Base-by-base conservation (phyloP, 2,888 invertebrate species). In the Incurvaria masculella region DNA sequence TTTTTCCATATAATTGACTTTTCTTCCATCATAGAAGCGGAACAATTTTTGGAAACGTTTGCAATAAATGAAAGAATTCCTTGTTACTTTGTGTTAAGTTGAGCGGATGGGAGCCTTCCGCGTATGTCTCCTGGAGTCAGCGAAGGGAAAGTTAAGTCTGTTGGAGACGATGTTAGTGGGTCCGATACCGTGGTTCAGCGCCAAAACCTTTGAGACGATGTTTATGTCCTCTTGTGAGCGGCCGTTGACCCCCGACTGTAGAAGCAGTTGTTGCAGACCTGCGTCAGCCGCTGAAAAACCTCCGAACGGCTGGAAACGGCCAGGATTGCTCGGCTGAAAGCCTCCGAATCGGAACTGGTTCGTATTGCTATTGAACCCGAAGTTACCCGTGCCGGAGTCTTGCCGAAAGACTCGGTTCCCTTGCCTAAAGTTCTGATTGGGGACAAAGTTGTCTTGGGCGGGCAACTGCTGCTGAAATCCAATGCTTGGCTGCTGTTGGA, bases 191-290 rank as follows among this genome's bases (percentile, higher is more conserved):
- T 90, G 90, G 66, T 91, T 90, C 48, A 91, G 69, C 8, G 91
- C 88, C 58, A 91, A 69, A 51, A 91, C 88, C 72, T 91, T 91
- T 42, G 88, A 86, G 27, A 91, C 89, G 59, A 91, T 88, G 63
- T 88, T 89, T 45, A 91, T 72, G 67, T 91, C 91, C 63, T 90
- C 90, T 49, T 84, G 82, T 52, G 72, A 73, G 55, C 83, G 80
- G 41, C 73, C 74, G 40, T 84, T 83, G 39, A 88, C 76, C 27
- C 88, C 88, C 44, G 85, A 85, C 62, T 87, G 85, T 45, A 78
- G 79, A 17, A 88, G 64, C 42, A 88, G 68, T 55, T 83, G 82
- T 58, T 85, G 85, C 43, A 88, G 72, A 57, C 87, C 86, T 26
- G 76, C 67, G 44, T 83, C 82, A 18, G 66, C 59, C 49, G 60